Evolutionary conservation across 2,797 vertebrate genomes (phyloP), one percentile per base, ranked within the genome.

Genomic region (Onychomys torridus): DNA sequence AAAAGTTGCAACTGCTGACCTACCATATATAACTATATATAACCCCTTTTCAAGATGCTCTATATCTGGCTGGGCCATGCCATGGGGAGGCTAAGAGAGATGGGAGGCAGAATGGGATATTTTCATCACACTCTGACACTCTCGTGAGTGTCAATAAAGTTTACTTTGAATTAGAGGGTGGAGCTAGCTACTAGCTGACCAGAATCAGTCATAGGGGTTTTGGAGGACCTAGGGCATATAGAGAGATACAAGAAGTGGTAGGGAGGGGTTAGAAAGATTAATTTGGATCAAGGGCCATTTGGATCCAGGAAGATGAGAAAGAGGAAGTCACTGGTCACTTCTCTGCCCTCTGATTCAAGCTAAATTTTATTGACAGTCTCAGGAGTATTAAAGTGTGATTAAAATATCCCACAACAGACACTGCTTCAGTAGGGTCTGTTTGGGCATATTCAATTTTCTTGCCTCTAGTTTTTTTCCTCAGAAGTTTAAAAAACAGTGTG

Each of bases 371-470:
- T 23, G 69, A 21, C 17, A 71, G 69, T 71, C 69, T 71, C 32
- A 34, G 69, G 69, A 37, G n/a, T 23, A n/a, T 37, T n/a, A 37
- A n/a, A 37, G 69, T 11, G 14, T 71, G 69, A 71, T 71, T 17
- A 71, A 71, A 71, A 37, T 37, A 11, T 21, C n/a, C n/a, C n/a
- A 37, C n/a, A 71, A 23, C 9, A 95, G 83, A 91, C 92, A 40
- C 32, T 79, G 6, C 93, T 92, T 94, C 83, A 90, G 5, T 57
- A 71, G 71, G 57, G 89, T 92, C 9, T 59, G 21, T 92, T 79
- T 73, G 94, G 61, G n/a, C 25, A 95, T 92, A 90, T 97, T 46
- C 21, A 49, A 83, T 94, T 61, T 63, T 52, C 85, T 94, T 96
- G 86, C 37, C 85, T 92, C 11, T 81, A 69, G 4, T 81, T 71